Percentiles rank a stretch among this genome's conserved stretches.
These are phyloP conservation scores for Heliconius hermathena DNA, from an alignment of 1,140 invertebrate species.

Conservation along the genomic window DNA sequence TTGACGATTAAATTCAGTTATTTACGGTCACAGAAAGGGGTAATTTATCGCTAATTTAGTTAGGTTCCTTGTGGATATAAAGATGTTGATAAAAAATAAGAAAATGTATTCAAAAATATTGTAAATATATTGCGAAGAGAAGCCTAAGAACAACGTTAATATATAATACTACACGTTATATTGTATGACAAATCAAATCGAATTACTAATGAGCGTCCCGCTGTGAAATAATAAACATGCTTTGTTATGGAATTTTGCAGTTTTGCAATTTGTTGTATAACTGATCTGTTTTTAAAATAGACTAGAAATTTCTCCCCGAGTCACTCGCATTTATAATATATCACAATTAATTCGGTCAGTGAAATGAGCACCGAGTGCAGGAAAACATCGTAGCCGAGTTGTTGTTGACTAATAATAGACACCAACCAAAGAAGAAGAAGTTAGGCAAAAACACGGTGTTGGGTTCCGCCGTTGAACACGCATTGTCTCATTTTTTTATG, in stretches of 20 bases:
- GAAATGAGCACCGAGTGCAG: no score
- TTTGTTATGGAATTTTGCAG: neutral
- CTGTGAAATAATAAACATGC: constrained; percentile 12
- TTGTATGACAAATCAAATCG: constrained; percentile 11
- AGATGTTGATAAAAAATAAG: no score
- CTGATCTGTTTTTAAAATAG: neutral
- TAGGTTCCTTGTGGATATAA: no score
- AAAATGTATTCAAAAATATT: neutral
- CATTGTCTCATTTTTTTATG: no score
- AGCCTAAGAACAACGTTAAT: neutral
- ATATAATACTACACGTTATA: neutral
- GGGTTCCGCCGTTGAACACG: no score
- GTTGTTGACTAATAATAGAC: no score
- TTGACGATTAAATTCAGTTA: no score
- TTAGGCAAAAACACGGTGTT: no score
- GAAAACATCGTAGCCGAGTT: no score
- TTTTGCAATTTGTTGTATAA: neutral
- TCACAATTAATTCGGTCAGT: neutral
- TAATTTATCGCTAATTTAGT: no score
- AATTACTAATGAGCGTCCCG: constrained; percentile 16
- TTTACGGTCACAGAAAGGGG: no score
- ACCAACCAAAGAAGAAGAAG: neutral
- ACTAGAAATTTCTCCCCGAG: neutral
- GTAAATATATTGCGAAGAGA: neutral
- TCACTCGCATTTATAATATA: neutral